Conservation (phyloP, 2,888 invertebrate genomes). For the Rambutsinella grinnellia region DNA sequence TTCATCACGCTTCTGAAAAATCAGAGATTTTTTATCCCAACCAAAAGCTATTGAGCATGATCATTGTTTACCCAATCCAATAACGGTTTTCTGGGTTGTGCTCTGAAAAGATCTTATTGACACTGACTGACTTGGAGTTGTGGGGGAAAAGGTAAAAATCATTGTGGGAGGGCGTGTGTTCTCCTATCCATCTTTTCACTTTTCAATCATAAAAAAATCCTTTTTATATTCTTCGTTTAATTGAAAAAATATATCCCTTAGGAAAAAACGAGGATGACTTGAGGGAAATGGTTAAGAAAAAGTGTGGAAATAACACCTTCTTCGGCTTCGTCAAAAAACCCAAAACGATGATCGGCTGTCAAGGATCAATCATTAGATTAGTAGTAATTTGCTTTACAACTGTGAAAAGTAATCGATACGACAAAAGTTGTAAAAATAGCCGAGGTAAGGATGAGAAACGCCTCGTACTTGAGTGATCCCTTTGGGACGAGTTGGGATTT, state of each 20-base stretch:
- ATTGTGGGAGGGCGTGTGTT: conserved; percentile 60
- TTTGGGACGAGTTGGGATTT: background rate
- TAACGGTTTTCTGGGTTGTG: conserved; percentile 48
- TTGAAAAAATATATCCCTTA: conserved; percentile 2
- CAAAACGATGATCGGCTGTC: conserved; percentile 41
- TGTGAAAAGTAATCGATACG: conserved; percentile 51
- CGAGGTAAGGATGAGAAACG: background rate
- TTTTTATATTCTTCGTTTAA: conserved; percentile 26
- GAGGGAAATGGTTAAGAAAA: conserved; percentile 13
- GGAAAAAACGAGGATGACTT: background rate
- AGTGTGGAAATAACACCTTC: conserved; percentile 45
- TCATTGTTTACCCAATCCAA: conserved; percentile 41
- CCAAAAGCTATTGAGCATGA: conserved; percentile 21
- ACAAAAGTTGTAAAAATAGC: conserved; percentile 37
- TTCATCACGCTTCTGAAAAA: conserved; percentile 47
- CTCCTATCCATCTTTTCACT: conserved; percentile 38
- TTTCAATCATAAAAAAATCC: conserved; percentile 43
- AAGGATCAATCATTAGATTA: conserved; percentile 54
- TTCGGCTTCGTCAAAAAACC: conserved; percentile 29
- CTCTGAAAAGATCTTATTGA: conserved; percentile 45
- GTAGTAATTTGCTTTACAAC: conserved; percentile 43
- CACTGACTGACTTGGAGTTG: conserved; percentile 15
- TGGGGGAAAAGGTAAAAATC: conserved; percentile 34
- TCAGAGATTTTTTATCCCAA: conserved; percentile 16
- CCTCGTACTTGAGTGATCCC: background rate